Percentiles rank a stretch among this genome's conserved stretches.
phyloP scores from a whole-genome alignment of 2,888 invertebrate species.

The Luperina testacea region DNA sequence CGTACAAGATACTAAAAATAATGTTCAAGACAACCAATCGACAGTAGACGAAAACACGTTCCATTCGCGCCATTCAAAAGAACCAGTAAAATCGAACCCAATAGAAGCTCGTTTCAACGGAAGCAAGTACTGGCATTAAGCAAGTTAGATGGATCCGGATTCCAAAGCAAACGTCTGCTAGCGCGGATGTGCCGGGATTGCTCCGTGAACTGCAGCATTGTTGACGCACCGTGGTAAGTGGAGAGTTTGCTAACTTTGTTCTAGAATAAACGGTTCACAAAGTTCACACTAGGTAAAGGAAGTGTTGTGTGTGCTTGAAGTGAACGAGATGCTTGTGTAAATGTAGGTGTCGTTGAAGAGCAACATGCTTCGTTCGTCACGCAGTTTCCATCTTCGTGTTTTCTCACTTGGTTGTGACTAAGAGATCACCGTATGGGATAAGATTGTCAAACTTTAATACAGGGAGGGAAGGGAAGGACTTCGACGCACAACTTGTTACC shows the following conservation, averaged over 20 bases:
- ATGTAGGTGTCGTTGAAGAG: not conserved
- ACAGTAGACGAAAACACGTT: not conserved
- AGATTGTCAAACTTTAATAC: not conserved
- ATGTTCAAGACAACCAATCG: not conserved
- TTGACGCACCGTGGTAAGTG: conserved; percentile 41
- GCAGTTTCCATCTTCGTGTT: not conserved
- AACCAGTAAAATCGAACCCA: conserved; percentile 22
- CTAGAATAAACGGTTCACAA: conserved; percentile 29
- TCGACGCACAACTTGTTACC: not conserved
- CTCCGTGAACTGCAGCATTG: conserved; percentile 46
- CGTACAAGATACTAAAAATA: not conserved
- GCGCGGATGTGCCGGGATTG: conserved; percentile 44
- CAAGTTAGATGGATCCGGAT: conserved; percentile 54
- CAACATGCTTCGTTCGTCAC: not conserved
- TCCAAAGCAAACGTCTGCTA: conserved; percentile 45
- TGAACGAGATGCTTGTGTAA: conserved; percentile 13
- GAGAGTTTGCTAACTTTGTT: conserved; percentile 25
- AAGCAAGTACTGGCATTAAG: conserved; percentile 41
- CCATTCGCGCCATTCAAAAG: not conserved
- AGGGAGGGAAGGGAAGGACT: not conserved
- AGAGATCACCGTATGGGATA: too few relatives aligned
- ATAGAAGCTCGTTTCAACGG: conserved; percentile 9
- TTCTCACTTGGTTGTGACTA: not conserved
- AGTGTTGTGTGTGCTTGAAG: conserved; percentile 27
- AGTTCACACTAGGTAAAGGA: conserved; percentile 20